Evolutionary conservation across 1,140 invertebrate species (phyloP).

Genomic region (Drosophila nigromelanica): DNA sequence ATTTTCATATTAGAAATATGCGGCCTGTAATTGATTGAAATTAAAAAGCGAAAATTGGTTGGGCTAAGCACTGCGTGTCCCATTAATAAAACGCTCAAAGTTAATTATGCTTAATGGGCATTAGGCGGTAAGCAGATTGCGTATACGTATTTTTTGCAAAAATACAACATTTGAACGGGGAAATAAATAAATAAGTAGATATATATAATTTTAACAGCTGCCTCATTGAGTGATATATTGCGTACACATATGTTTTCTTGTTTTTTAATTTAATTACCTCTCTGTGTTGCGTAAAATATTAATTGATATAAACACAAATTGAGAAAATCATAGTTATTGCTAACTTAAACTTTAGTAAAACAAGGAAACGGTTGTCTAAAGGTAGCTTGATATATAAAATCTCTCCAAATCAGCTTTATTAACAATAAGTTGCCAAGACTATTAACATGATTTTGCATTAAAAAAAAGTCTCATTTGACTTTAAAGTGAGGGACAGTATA

Average conservation of each 20-base stretch:
- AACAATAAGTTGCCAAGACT: no score
- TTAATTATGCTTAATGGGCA: slow-evolving; percentile 67
- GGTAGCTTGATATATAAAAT: no score
- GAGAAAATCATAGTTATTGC: no score
- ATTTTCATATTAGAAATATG: slow-evolving; percentile 24
- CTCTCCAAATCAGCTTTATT: no score
- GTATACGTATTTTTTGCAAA: slow-evolving; percentile 4
- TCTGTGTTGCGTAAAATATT: not conserved
- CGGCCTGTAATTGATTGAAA: slow-evolving; percentile 16
- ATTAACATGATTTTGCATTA: no score
- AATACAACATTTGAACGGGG: not conserved
- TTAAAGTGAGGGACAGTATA: no score
- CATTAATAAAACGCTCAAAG: slow-evolving; percentile 48
- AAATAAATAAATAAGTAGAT: slow-evolving; percentile 2
- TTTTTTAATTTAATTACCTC: not conserved
- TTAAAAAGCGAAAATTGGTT: slow-evolving; percentile 1
- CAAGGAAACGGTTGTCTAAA: no score
- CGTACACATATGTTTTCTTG: slow-evolving; percentile 4
- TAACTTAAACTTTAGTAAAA: no score
- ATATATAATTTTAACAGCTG: slow-evolving; percentile 1
- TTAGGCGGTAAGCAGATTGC: slow-evolving; percentile 54
- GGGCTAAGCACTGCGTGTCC: slow-evolving; percentile 1
- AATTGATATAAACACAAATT: no score
- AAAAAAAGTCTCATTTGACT: no score
- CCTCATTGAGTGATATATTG: no score